Conservation (phyloP, 1,140 invertebrate genomes). For the Scaptodrosophila lebanonensis region DNA sequence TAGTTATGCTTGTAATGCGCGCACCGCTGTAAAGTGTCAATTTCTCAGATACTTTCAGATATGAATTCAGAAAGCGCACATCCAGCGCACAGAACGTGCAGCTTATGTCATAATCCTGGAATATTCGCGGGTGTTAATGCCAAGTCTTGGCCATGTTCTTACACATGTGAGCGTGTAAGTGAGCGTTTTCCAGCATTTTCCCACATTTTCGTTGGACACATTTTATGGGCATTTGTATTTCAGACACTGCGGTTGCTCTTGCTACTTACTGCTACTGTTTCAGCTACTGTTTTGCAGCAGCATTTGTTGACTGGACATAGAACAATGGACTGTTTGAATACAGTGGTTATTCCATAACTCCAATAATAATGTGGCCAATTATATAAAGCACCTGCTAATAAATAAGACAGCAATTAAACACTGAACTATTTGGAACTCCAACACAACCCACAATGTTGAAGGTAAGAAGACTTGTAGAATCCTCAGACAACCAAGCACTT, state of each 20-base stretch:
- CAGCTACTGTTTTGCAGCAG: slow-evolving; percentile 25
- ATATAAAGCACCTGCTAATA: no score
- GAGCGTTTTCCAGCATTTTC: slow-evolving; percentile 48
- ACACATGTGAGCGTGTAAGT: no score
- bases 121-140: slow-evolving; percentile 59
- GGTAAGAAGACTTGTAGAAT: no score
- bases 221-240: slow-evolving; percentile 58
- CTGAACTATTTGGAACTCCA: no score
- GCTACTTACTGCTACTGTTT: no score
- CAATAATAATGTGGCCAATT: no score
- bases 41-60: slow-evolving; percentile 53
- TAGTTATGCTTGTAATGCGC: no score
- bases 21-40: slow-evolving; percentile 69
- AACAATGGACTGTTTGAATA: slow-evolving; percentile 71
- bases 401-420: no score
- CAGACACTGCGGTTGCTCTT: slow-evolving; percentile 9
- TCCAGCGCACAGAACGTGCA: slow-evolving; percentile 51
- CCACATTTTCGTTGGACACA: slow-evolving; percentile 46
- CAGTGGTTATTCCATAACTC: no score
- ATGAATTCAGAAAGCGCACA: slow-evolving; percentile 37
- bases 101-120: slow-evolving; percentile 73
- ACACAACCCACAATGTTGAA: no score
- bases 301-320: slow-evolving; percentile 30
- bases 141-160: slow-evolving; percentile 13
- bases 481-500: no score